Evolutionary conservation across 2,113 vertebrate species (phyloP).

Genomic region (Rhagologus leucostigma): DNA sequence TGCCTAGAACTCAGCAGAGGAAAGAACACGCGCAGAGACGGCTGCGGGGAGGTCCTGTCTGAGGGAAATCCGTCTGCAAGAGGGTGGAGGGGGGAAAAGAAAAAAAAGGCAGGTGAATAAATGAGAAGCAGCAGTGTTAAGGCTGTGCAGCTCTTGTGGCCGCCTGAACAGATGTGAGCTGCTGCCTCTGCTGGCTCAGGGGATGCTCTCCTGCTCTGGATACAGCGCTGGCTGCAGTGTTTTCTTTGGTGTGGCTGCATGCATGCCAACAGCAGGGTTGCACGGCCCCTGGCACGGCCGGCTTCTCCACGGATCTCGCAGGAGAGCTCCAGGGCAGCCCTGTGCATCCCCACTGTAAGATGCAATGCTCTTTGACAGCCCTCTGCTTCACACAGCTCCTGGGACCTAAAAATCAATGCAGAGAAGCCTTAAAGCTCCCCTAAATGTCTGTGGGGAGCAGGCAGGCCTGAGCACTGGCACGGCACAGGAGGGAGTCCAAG

Average conservation of each 20-base stretch:
- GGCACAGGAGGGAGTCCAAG: neutral
- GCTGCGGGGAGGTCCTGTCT: neutral
- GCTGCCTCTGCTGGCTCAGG: neutral
- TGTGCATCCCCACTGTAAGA: rapidly evolving
- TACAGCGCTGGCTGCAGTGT: neutral
- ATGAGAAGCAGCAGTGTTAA: neutral
- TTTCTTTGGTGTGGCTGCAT: neutral
- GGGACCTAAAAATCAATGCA: neutral
- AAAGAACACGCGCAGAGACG: rapidly evolving
- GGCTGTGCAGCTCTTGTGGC: neutral
- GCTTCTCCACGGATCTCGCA: rapidly evolving
- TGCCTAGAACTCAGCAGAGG: neutral
- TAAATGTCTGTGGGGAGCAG: rapidly evolving
- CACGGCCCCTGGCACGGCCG: rapidly evolving
- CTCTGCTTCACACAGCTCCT: neutral
- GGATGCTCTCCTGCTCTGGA: neutral
- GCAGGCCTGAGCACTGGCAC: neutral
- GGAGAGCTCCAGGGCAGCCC: neutral
- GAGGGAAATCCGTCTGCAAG: neutral
- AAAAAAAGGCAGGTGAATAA: conserved; percentile 20
- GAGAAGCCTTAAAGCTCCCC: neutral
- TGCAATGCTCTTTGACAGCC: rapidly evolving
- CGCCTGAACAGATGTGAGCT: neutral
- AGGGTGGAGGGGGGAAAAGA: neutral
- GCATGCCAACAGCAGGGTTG: neutral